Evolutionary conservation across 1,140 invertebrate species (phyloP).

Genomic region (Drosophila orena): DNA sequence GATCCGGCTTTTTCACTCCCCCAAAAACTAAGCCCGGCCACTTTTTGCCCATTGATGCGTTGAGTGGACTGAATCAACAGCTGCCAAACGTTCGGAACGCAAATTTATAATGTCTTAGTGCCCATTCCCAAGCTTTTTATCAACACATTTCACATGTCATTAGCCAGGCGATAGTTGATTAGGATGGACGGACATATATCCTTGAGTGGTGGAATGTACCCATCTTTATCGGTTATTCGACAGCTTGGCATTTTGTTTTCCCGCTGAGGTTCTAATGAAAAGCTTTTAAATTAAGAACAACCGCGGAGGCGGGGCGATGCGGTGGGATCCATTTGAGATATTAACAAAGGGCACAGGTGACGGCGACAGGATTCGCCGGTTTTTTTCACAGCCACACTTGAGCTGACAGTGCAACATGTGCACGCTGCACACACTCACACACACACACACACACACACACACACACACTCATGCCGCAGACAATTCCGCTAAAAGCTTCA

Average conservation of each 20-base stretch:
- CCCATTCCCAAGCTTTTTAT: conserved; percentile 74
- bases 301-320: conserved; percentile 12
- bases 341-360: conserved; percentile 76
- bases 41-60: conserved; percentile 68
- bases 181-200: neutral
- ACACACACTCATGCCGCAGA: conserved; percentile 53
- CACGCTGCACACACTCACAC: conserved; percentile 12
- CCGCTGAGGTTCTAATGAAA: conserved; percentile 40
- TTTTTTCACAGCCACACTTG: conserved; percentile 45
- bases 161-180: conserved; percentile 39
- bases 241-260: conserved; percentile 38
- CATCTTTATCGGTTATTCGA: conserved; percentile 20
- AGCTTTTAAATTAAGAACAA: conserved; percentile 57
- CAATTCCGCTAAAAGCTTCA: conserved; percentile 79
- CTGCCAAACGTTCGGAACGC: conserved; percentile 68
- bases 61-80: conserved; percentile 71
- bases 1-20: conserved; percentile 38
- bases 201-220: conserved; percentile 1
- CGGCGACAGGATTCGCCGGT: conserved; percentile 10
- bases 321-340: conserved; percentile 69
- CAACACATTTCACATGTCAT: conserved; percentile 80
- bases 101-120: conserved; percentile 60
- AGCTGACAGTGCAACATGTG: conserved; percentile 80
- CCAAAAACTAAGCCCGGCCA: conserved; percentile 26
- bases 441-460: conserved; percentile 3